Evolutionary conservation across 2,888 invertebrate genomes (phyloP).

Genomic region (Trissolcus brochymenae): DNA sequence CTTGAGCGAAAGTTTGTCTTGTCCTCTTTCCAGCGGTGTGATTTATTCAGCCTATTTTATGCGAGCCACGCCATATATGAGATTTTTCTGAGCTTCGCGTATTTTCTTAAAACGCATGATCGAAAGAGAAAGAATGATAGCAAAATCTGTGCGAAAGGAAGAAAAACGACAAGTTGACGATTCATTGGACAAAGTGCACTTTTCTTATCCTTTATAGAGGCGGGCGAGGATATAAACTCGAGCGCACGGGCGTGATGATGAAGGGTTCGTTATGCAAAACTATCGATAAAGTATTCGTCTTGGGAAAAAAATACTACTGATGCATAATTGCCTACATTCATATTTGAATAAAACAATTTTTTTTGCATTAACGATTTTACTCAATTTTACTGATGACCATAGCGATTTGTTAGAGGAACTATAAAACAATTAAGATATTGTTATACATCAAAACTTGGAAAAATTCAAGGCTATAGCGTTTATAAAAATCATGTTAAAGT

Average conservation of each 20-base stretch:
- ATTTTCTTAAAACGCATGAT: constrained; percentile 65
- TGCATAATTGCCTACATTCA: no score
- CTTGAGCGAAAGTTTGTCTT: constrained; percentile 69
- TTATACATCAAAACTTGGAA: no score
- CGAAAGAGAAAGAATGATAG: constrained; percentile 58
- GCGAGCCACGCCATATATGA: constrained; percentile 69
- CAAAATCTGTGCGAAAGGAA: constrained; percentile 51
- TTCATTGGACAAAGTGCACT: constrained; percentile 54
- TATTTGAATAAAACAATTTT: no score
- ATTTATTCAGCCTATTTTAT: constrained; percentile 73
- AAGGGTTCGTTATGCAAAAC: constrained; percentile 51
- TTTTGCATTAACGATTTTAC: no score
- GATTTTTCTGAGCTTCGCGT: constrained; percentile 69
- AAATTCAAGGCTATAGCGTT: no score
- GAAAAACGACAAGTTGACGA: constrained; percentile 54
- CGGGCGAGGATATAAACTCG: constrained; percentile 46
- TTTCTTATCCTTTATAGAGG: constrained; percentile 42
- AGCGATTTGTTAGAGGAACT: no score
- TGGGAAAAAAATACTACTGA: no score
- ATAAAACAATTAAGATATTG: no score
- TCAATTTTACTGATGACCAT: no score
- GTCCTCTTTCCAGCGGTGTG: constrained; percentile 60
- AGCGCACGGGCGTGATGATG: constrained; percentile 33
- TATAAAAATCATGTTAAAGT: no score
- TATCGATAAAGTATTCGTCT: constrained; percentile 24